Evolutionary conservation across 2,113 vertebrate genomes (phyloP).

Genomic region (Burhinus oedicnemus): DNA sequence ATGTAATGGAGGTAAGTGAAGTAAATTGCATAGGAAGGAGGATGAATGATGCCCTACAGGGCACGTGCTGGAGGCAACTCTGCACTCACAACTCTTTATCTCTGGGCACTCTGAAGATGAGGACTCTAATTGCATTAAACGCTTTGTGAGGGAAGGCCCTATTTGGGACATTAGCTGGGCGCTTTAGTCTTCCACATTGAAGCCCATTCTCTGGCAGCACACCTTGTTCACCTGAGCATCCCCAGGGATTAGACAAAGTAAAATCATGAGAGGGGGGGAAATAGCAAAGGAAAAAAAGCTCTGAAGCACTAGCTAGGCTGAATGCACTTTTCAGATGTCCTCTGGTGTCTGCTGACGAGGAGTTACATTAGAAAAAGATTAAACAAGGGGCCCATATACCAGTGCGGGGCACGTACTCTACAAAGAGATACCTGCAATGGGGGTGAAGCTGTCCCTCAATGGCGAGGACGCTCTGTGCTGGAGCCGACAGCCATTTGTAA

Average conservation of each 20-base stretch:
- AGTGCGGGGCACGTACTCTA: not conserved
- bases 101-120: not conserved
- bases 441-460: not conserved
- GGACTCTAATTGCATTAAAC: not conserved
- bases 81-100: not conserved
- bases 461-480: not conserved
- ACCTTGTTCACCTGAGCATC: not conserved
- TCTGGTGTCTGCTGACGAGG: not conserved
- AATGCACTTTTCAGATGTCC: not conserved
- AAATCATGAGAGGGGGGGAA: accelerated
- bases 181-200: not conserved
- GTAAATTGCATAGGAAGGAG: not conserved
- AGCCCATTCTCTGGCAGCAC: not conserved
- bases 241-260: not conserved
- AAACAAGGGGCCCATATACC: not conserved
- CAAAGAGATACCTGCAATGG: not conserved
- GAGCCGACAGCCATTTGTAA: not conserved
- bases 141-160: not conserved
- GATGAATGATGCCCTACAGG: not conserved
- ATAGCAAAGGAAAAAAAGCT: not conserved
- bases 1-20: not conserved
- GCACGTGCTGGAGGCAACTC: not conserved
- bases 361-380: not conserved
- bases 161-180: not conserved
- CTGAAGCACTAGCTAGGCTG: not conserved